Evolutionary conservation across 2,888 invertebrate species (phyloP), one percentile per base, ranked within the genome.

Genomic region (Dryococelus australis): DNA sequence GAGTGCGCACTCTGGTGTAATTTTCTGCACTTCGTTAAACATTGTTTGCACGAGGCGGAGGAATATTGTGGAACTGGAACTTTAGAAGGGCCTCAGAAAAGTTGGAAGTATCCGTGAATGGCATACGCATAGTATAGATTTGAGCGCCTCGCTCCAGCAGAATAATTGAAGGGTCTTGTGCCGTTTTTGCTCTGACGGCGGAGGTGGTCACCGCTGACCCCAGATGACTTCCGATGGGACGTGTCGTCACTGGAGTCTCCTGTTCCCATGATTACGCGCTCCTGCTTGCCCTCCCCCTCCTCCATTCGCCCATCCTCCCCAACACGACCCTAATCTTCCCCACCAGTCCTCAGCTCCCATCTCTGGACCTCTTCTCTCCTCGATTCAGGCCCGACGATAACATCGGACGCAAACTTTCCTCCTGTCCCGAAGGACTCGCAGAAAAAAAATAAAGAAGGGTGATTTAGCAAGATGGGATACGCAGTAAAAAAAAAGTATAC

Each of bases 141-240:
- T 35, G 35, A 35, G 35, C 35, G 35, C 35, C 4, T 35, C 4
- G 35, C 35, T 35, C 35, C 35, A 35, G 35, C 35, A 1, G 35
- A 35, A 65, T 1, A n/a, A 65, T 8, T 20, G n/a, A 65, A 10
- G 65, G 16, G 65, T 24, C 65, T n/a, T 65, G 65, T 65, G 65
- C 65, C 65, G 24, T 65, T 65, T 10, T 65, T 65, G n/a, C 65
- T 20, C 65, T 20, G 65, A 24, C 65, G 8, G n/a, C 65, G 20
- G 65, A 65, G 65, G 65, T 65, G 65, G 65, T n/a, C 65, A 65
- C 65, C 65, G 20, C 24, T n/a, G 65, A 65, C 65, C 65, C 16
- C 65, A 20, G 65, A 65, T 65, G 65, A 65, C 65, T 65, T 65
- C 65, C 65, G 65, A 65, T 65, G 65, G 65, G 65, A 65, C 65